Evolutionary conservation across 2,888 invertebrate genomes (phyloP).

Genomic region (Cenopis cana): DNA sequence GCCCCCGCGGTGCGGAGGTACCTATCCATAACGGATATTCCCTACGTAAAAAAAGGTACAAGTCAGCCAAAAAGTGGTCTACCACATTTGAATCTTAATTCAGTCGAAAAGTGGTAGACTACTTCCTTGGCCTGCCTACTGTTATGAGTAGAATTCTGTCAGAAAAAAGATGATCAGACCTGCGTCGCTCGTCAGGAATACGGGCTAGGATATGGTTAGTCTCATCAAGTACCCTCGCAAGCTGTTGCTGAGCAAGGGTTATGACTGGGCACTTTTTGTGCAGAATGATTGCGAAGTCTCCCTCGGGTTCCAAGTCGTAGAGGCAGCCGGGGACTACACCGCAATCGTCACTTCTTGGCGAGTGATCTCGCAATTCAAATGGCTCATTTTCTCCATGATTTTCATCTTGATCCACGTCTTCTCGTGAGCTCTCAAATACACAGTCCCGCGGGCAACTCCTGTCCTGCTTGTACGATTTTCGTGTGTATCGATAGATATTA

Average conservation of each 20-base stretch:
- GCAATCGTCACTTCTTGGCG: conserved; percentile 59
- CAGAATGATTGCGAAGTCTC: conserved; percentile 70
- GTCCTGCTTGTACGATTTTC: conserved; percentile 71
- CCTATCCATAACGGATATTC: too few species aligned
- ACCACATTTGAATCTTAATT: too few species aligned
- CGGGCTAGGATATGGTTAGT: conserved; percentile 69
- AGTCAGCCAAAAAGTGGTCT: too few species aligned
- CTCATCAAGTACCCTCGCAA: conserved; percentile 70
- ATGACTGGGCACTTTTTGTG: conserved; percentile 79
- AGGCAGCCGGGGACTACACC: conserved; percentile 58
- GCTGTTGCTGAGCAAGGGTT: conserved; percentile 72
- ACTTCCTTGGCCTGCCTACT: too few species aligned
- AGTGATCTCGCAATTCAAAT: conserved; percentile 36
- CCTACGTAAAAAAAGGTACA: too few species aligned
- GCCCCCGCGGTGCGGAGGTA: too few species aligned
- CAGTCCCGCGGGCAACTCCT: conserved; percentile 56
- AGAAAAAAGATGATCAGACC: conserved; percentile 54
- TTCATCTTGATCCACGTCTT: conserved; percentile 50
- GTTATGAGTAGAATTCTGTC: too few species aligned
- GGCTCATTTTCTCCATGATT: conserved; percentile 3
- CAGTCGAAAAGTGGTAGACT: too few species aligned
- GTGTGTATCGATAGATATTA: conserved; percentile 70
- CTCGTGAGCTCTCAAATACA: conserved; percentile 53
- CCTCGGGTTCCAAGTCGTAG: conserved; percentile 67
- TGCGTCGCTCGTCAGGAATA: conserved; percentile 64